These are phyloP conservation scores for Phataginus tricuspis DNA, from an alignment of 2,797 vertebrate species.

Conservation along the genomic window DNA sequence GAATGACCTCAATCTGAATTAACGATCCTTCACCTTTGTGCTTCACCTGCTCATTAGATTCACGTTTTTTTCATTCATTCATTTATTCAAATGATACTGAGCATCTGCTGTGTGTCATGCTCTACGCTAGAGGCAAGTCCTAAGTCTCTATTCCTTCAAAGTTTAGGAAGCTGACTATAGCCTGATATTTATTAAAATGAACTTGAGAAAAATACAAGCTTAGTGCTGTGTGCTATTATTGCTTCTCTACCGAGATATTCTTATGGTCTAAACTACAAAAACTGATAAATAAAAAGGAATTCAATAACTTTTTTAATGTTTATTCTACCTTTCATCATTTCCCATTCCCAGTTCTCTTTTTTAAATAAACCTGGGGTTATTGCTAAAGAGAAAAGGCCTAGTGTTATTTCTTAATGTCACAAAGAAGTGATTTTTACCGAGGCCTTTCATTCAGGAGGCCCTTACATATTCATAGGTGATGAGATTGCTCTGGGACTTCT, in stretches of 20 bases:
- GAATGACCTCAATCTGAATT: not conserved
- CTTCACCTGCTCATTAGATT: not conserved
- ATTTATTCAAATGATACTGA: not conserved
- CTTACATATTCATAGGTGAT: not conserved
- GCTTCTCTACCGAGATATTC: not conserved
- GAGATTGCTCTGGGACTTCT: not conserved
- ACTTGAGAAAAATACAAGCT: not conserved
- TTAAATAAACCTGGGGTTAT: not conserved
- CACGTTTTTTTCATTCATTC: not conserved
- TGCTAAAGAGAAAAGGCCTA: not conserved
- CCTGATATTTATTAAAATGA: not conserved
- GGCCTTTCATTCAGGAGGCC: not conserved
- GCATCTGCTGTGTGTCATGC: not conserved
- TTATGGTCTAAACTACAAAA: not conserved
- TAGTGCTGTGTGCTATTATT: not conserved
- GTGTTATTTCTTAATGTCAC: not conserved
- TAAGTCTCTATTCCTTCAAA: not conserved
- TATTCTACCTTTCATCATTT: not conserved
- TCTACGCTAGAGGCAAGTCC: not conserved
- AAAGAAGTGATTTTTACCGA: not conserved
- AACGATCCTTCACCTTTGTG: not conserved
- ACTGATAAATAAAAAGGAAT: not conserved
- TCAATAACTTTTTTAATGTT: not conserved
- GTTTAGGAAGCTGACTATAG: not conserved
- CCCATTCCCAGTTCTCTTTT: not conserved